A percentile compares a stretch with the other conserved stretches of the same genome.
These are phyloP conservation scores for Dromius quadrimaculatus DNA, from an alignment of 2,888 invertebrate species.

Conservation along the genomic window DNA sequence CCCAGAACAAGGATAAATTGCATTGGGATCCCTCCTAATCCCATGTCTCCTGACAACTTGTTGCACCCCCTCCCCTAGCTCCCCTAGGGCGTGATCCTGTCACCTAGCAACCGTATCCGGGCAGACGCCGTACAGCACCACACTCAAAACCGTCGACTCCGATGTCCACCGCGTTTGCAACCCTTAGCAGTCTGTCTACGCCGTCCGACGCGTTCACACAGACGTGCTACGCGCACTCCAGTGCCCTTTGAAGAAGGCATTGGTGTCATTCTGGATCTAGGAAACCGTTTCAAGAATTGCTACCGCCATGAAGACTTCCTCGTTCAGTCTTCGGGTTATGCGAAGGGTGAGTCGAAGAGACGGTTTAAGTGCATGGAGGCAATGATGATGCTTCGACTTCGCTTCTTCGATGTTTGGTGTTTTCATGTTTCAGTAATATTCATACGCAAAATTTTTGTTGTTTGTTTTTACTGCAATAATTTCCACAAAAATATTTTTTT, in stretches of 20 bases:
- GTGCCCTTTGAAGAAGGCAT: too few relatives aligned
- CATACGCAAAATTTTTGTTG: too few relatives aligned
- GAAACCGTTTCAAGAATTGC: too few relatives aligned
- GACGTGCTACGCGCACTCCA: not conserved
- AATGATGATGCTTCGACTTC: too few relatives aligned
- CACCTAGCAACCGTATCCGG: constrained; percentile 53
- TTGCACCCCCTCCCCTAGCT: constrained; percentile 43
- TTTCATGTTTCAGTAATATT: too few relatives aligned
- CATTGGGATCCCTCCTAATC: too few relatives aligned
- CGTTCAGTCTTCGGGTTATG: constrained; percentile 83
- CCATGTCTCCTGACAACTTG: not conserved
- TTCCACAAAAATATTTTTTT: too few relatives aligned
- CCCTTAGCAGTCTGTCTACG: not conserved
- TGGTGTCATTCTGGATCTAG: too few relatives aligned
- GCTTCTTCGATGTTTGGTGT: too few relatives aligned
- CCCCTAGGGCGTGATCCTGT: constrained; percentile 54
- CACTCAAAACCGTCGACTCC: constrained; percentile 49
- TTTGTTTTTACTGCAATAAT: too few relatives aligned
- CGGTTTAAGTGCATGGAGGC: too few relatives aligned
- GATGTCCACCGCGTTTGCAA: constrained; percentile 55
- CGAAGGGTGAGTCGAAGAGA: constrained; percentile 83
- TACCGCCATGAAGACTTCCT: constrained; percentile 80
- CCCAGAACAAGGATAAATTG: too few relatives aligned
- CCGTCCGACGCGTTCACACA: not conserved
- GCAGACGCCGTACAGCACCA: constrained; percentile 54